Percentiles rank a stretch among this genome's conserved stretches.
Conservation (phyloP, 2,888 invertebrate species). For the Himalopsyche anomala region DNA sequence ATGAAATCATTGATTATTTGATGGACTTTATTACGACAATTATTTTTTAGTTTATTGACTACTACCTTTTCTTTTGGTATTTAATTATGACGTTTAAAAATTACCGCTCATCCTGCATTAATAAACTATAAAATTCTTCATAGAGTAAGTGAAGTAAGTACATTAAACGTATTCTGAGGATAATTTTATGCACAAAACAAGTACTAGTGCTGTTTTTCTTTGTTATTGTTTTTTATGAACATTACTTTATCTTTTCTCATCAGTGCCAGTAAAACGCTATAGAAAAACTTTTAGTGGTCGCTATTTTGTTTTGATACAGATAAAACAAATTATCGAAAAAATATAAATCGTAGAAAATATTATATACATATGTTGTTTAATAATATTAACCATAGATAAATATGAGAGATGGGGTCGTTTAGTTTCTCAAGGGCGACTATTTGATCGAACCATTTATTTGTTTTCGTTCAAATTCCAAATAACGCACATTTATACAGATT, state of each 20-base stretch:
- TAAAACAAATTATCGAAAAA: not conserved
- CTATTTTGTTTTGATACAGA: not conserved
- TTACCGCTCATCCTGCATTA: not conserved
- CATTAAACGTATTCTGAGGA: not conserved
- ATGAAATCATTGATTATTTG: too few relatives aligned
- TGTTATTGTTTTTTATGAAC: slow-evolving; percentile 26
- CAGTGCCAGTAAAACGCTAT: not conserved
- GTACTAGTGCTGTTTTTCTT: not conserved
- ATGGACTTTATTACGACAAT: too few relatives aligned
- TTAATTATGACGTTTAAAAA: not conserved
- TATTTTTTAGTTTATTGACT: too few relatives aligned
- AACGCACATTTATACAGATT: too few relatives aligned
- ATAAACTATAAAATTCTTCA: not conserved
- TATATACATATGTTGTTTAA: too few relatives aligned
- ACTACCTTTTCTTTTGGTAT: too few relatives aligned
- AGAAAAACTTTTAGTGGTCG: not conserved
- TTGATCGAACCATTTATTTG: too few relatives aligned
- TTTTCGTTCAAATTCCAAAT: too few relatives aligned
- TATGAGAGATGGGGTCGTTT: too few relatives aligned
- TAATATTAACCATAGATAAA: too few relatives aligned
- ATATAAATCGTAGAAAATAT: too few relatives aligned
- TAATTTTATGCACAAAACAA: slow-evolving; percentile 19
- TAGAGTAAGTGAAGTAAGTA: slow-evolving; percentile 18
- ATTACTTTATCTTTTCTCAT: slow-evolving; percentile 1
- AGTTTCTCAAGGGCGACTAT: too few relatives aligned